phyloP scores from a whole-genome alignment of 1,140 invertebrate species.

The Trichomalopsis sarcophagae region DNA sequence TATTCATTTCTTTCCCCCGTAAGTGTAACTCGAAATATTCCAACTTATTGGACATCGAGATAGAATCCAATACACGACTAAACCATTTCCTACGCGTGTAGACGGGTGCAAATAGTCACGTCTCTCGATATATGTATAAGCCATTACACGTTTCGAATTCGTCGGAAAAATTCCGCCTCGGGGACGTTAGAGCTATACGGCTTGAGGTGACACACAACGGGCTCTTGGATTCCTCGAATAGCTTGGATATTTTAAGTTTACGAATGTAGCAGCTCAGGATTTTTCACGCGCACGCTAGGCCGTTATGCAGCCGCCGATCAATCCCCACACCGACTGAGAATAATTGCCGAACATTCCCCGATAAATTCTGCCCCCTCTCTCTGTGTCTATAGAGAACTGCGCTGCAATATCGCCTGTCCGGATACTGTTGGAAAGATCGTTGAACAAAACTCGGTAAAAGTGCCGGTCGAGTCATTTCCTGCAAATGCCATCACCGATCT shows the following conservation, averaged over 20 bases:
- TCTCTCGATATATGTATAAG: not conserved
- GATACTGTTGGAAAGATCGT: too few species aligned
- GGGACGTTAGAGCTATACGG: not conserved
- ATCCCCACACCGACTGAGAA: not conserved
- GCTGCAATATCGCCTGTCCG: too few species aligned
- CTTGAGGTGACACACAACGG: not conserved
- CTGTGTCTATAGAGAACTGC: not conserved
- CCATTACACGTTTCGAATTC: not conserved
- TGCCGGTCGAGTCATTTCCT: too few species aligned
- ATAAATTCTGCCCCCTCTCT: conserved; percentile 9
- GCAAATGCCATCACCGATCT: too few species aligned
- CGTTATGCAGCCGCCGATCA: conserved; percentile 8
- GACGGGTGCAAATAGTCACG: too few species aligned
- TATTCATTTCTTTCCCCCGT: too few species aligned
- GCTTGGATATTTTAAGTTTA: not conserved
- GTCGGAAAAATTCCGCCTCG: not conserved
- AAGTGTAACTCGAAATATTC: too few species aligned
- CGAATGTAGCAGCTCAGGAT: not conserved
- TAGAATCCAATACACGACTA: too few species aligned
- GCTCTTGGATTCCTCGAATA: not conserved
- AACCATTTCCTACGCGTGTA: too few species aligned
- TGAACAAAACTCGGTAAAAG: not conserved
- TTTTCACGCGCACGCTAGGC: not conserved
- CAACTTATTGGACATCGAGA: too few species aligned
- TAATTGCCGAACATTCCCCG: conserved; percentile 18